Base-by-base conservation (phyloP, 2,113 vertebrate species). In the Ictidomys tridecemlineatus region DNA sequence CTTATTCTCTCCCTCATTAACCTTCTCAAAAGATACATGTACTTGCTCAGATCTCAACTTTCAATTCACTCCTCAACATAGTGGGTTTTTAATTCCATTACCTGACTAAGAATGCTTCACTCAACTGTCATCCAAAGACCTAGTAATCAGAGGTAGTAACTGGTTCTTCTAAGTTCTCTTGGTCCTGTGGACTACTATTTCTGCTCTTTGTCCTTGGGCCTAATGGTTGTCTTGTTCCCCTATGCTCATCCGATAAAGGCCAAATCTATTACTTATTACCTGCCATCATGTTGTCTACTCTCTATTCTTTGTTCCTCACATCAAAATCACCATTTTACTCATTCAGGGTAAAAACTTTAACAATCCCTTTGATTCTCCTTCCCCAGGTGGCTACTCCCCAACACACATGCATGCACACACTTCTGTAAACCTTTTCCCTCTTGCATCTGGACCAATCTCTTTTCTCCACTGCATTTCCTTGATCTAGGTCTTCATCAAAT, bases 331-430 rank as follows among this genome's bases (percentile, higher is more conserved):
- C 34, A 67, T 88, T 85, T 96, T 77, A 72, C 32, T 82, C 16
- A 61, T 48, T 89, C 14, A 45, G 14, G 67, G 58, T 34, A 70
- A 80, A 76, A 80, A 34, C 9, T 9, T 16, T 51, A 89, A 22
- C 32, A 79, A 34, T 89, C 45, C 77, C 34, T 87, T 85, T 73
- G 26, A 83, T 79, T 79, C n/a, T 92, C 56, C 51, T 94, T 95
- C 37, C 32, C 14, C 24, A 53, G 22, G 22, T 67, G 51, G 42
- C 14, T 42, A 12, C 53, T 7, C 17, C 58, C 28, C 28, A 32
- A 28, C 22, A 42, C 6, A 42, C 24, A 42, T 56, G 22, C 4
- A 48, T 2, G 28, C 8, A 85, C 2, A 11, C n/a, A 65, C 76
- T 37, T 18, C 61, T 34, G 34, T 18, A 30, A 85, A 30, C 17